A percentile compares a stretch with the other conserved stretches of the same genome.
Evolutionary conservation across 1,140 invertebrate genomes (phyloP).

Genomic region (Sesamia nonagrioides): DNA sequence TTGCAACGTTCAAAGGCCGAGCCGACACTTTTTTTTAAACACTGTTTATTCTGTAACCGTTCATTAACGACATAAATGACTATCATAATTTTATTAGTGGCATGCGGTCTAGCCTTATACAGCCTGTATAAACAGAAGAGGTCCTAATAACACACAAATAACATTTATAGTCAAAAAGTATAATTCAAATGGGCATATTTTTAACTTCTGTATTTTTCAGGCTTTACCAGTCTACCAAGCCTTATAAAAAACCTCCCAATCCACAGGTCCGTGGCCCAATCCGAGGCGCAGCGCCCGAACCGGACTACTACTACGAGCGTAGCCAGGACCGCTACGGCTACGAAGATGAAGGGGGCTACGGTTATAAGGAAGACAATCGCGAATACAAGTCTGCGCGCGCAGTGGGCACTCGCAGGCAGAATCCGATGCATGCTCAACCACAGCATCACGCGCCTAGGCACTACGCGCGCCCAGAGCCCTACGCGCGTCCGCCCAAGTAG

Average conservation of each 20-base stretch:
- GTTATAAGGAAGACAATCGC: conserved; percentile 73
- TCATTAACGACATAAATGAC: no score
- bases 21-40: no score
- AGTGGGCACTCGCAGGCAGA: conserved; percentile 74
- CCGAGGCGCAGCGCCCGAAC: conserved; percentile 60
- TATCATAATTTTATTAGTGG: no score
- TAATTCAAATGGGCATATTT: no score
- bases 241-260: background rate
- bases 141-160: no score
- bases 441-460: conserved; percentile 58
- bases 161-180: no score
- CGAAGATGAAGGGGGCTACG: conserved; percentile 75
- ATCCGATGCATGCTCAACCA: conserved; percentile 53
- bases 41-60: no score
- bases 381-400: conserved; percentile 77
- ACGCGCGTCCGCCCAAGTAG: conserved; percentile 76
- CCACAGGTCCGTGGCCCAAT: conserved; percentile 53
- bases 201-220: background rate
- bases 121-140: no score
- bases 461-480: conserved; percentile 54
- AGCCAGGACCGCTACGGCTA: conserved; percentile 75
- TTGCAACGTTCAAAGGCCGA: no score
- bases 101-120: no score
- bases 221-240: background rate
- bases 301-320: conserved; percentile 77